phyloP scores from a whole-genome alignment of 1,140 invertebrate species.

The Pseudomyrmex flavicornis region DNA sequence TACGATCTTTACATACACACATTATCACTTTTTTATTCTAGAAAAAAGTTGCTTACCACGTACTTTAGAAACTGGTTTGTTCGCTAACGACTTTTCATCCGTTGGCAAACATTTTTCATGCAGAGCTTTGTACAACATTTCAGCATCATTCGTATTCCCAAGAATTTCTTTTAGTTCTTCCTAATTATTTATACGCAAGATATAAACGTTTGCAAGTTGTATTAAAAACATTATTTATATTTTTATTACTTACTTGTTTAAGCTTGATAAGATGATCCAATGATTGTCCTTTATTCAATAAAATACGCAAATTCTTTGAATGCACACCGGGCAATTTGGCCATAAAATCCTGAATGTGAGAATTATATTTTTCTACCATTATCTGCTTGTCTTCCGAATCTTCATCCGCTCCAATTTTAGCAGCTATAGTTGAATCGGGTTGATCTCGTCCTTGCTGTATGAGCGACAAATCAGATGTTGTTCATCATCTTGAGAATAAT shows the following conservation, averaged over 20 bases:
- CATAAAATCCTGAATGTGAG: conserved; percentile 93
- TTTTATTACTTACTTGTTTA: conserved; percentile 83
- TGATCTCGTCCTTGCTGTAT: conserved; percentile 90
- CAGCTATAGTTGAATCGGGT: conserved; percentile 90
- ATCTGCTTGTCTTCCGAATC: conserved; percentile 86
- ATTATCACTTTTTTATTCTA: conserved; percentile 74
- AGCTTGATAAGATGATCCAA: conserved; percentile 89
- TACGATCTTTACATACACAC: not conserved
- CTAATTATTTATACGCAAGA: conserved; percentile 75
- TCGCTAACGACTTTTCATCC: conserved; percentile 75
- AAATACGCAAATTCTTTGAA: conserved; percentile 92
- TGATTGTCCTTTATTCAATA: conserved; percentile 93
- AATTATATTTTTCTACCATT: conserved; percentile 90
- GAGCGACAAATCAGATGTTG: conserved; percentile 19
- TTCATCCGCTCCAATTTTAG: conserved; percentile 88
- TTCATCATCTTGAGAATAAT: not conserved
- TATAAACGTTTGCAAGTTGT: not conserved
- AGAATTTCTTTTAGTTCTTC: conserved; percentile 89
- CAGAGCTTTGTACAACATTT: conserved; percentile 87
- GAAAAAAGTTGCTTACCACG: conserved; percentile 78
- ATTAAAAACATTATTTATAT: conserved; percentile 21
- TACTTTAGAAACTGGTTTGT: conserved; percentile 70
- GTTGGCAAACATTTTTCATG: conserved; percentile 86
- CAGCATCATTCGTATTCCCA: conserved; percentile 88
- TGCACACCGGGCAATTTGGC: conserved; percentile 95